phyloP scores from a whole-genome alignment of 2,113 vertebrate genomes.

The Piprites chloris region DNA sequence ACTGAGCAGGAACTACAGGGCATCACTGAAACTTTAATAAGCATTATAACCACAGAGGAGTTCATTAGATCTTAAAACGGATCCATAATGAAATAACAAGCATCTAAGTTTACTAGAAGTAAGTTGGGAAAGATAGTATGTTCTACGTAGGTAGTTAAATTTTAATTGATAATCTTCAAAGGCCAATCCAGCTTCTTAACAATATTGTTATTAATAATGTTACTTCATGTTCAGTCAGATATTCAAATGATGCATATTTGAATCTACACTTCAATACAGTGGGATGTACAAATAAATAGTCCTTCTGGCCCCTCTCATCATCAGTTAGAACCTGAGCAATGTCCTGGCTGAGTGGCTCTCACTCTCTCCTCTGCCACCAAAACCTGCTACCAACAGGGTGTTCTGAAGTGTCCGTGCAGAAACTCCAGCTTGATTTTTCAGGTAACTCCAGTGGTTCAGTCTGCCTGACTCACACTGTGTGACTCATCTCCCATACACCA shows the following conservation, averaged over 20 bases:
- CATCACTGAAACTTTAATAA: neutral
- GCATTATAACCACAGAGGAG: neutral
- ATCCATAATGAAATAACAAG: neutral
- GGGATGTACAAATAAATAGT: neutral
- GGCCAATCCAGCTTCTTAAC: neutral
- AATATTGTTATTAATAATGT: neutral
- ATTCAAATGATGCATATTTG: neutral
- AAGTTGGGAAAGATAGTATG: neutral
- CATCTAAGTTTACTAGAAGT: neutral
- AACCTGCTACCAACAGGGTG: neutral
- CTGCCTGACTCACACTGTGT: neutral
- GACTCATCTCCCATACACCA: neutral
- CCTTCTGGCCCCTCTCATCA: neutral
- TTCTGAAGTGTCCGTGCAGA: neutral
- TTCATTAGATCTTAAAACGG: neutral
- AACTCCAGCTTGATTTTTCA: neutral
- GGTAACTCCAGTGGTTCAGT: neutral
- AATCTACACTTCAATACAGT: neutral
- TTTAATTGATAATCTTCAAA: conserved; percentile 8
- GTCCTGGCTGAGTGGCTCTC: neutral
- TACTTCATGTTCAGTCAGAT: neutral
- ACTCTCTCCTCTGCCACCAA: neutral
- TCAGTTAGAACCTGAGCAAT: neutral
- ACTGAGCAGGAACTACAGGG: neutral
- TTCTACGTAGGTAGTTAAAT: neutral